Base-by-base conservation (phyloP, 2,888 invertebrate genomes). In the Sturmia bella region DNA sequence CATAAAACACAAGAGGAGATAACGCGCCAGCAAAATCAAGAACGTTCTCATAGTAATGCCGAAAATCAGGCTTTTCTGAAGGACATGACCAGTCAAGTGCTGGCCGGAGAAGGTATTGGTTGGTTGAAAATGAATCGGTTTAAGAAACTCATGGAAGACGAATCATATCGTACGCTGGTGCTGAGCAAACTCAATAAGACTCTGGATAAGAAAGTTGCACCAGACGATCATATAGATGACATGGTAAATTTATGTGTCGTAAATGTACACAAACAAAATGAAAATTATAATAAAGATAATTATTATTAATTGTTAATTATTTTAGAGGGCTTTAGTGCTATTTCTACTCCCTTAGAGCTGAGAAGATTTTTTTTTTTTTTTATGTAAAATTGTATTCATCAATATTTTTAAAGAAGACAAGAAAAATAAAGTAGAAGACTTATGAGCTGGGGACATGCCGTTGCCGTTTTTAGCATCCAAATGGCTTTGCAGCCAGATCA, bases 141-240 rank as follows among this genome's bases (percentile, higher is more conserved):
- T 63, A 97, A 96, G 89, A 98, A 98, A 88, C 92, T 99, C 32
- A 98, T 99, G 97, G 99, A 99, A 90, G 99, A 99, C 90, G 99
- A 99, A 91, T 98, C 97, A 57, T 98, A 99, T 91, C 93, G 99
- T 41, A 98, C 98, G 89, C 95, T 99, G 91, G 97, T 99, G 45
- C 94, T 99, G 59, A 97, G 97, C 85, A 97, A 98, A 89, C 92
- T 99, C 3, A 99, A 99, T 91, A 95, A 96, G 87, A 98, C 98
- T 66, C 93, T 98, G 73, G 98, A 97, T 87, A 94, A 95, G 85
- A 99, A 97, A 91, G 95, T 98, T 77, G 96, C 97, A 64, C 97
- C 98, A 0, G 98, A 97, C 89, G 99, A 99, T 92, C 97, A 98
- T 90, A 96, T 99, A 52, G 99, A 99, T 87, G 99, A 99, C 93